These are phyloP conservation scores for Ypsolopha sequella DNA, from an alignment of 2,888 invertebrate genomes.

Conservation along the genomic window DNA sequence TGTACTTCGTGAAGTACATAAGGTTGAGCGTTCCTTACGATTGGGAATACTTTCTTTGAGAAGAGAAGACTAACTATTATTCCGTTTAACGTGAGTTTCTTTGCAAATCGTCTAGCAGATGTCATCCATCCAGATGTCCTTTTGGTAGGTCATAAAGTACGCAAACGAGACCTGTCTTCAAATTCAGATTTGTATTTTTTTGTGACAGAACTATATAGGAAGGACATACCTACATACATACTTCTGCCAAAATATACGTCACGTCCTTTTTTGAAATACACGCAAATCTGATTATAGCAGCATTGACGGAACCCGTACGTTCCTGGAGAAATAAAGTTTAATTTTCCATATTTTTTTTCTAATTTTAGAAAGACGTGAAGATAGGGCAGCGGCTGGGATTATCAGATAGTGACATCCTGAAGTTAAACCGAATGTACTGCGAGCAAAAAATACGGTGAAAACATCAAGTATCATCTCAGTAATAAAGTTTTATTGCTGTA, in stretches of 20 bases:
- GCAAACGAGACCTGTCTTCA: no score
- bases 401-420: slow-evolving; percentile 6
- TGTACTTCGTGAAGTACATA: slow-evolving; percentile 66
- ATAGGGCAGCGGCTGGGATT: slow-evolving; percentile 9
- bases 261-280: neutral
- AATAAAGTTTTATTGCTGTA: no score
- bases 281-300: neutral
- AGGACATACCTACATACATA: no score
- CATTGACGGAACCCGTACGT: neutral
- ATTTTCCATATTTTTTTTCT: neutral
- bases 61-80: neutral
- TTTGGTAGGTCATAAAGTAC: no score
- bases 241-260: no score
- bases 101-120: no score
- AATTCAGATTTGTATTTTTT: no score
- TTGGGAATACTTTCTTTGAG: slow-evolving; percentile 42
- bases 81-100: no score
- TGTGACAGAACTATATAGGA: no score
- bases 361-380: slow-evolving; percentile 5
- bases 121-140: no score
- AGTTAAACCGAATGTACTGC: slow-evolving; percentile 9
- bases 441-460: neutral
- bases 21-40: slow-evolving; percentile 71
- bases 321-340: neutral
- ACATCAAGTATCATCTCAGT: no score